Evolutionary conservation across 2,888 invertebrate genomes (phyloP).

Genomic region (Thera obeliscata): DNA sequence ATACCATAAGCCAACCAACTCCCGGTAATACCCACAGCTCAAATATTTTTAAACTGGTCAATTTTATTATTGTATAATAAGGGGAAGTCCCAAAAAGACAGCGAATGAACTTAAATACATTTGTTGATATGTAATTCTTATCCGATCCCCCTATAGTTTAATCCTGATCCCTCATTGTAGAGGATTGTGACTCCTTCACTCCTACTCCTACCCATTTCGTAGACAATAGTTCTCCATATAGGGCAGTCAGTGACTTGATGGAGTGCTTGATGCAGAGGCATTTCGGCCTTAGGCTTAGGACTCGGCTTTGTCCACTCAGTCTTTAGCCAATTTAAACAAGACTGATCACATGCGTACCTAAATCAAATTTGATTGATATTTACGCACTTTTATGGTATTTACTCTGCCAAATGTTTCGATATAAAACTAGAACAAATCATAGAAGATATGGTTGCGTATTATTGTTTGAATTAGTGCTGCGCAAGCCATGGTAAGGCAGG

Average conservation of each 20-base stretch:
- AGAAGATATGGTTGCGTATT: conserved; percentile 59
- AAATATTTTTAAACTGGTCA: not conserved
- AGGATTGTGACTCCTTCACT: too few species aligned
- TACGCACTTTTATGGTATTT: conserved; percentile 41
- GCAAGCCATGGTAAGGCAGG: conserved; percentile 56
- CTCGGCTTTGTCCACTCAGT: too few species aligned
- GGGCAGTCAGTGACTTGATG: too few species aligned
- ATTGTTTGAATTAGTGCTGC: conserved; percentile 72
- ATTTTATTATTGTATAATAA: conserved; percentile 2
- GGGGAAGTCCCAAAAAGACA: not conserved
- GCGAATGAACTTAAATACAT: not conserved
- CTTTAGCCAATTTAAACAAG: too few species aligned
- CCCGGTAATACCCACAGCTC: not conserved
- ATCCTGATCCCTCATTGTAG: too few species aligned
- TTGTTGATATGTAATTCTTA: not conserved
- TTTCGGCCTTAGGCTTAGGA: too few species aligned
- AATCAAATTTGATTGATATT: conserved; percentile 29
- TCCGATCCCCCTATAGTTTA: too few species aligned
- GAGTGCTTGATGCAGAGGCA: too few species aligned
- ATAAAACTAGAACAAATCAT: conserved; percentile 54
- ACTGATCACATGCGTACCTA: not conserved
- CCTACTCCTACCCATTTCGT: too few species aligned
- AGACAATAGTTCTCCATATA: too few species aligned
- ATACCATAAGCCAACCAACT: not conserved
- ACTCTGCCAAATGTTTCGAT: conserved; percentile 36